These are phyloP conservation scores for Eupithecia subumbrata DNA, from an alignment of 2,888 invertebrate species.

Conservation along the genomic window DNA sequence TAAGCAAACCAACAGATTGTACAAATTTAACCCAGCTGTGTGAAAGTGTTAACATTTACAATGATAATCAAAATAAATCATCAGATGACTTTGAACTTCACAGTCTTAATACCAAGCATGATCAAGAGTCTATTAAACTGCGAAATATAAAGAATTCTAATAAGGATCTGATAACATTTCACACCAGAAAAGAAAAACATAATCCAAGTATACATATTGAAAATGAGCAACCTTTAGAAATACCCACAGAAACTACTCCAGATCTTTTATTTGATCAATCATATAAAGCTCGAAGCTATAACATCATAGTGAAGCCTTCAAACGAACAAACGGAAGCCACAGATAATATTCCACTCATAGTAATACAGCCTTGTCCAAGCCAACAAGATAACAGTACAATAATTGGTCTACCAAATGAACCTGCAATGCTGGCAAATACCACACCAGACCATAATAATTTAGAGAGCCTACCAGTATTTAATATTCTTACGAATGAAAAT, in stretches of 20 bases:
- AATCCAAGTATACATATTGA: neutral
- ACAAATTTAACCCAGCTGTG: neutral
- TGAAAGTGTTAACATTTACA: neutral
- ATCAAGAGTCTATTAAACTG: neutral
- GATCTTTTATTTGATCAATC: neutral
- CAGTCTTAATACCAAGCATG: neutral
- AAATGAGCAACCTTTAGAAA: neutral
- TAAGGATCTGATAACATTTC: neutral
- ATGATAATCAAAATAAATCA: neutral
- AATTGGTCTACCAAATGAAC: neutral
- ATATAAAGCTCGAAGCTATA: constrained; percentile 12
- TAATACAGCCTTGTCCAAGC: constrained; percentile 16
- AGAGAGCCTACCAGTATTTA: neutral
- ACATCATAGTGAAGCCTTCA: constrained; percentile 21
- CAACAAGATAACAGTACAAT: constrained; percentile 3
- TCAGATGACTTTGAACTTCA: neutral
- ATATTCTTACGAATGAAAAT: neutral
- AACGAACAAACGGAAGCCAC: neutral
- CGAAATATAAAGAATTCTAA: neutral
- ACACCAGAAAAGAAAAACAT: neutral
- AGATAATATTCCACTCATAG: constrained; percentile 26
- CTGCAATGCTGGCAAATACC: constrained; percentile 7
- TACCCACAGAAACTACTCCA: neutral
- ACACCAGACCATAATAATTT: neutral
- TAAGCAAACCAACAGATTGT: neutral